Conservation (phyloP, 2,888 invertebrate genomes). For the Eupithecia pulchellata region DNA sequence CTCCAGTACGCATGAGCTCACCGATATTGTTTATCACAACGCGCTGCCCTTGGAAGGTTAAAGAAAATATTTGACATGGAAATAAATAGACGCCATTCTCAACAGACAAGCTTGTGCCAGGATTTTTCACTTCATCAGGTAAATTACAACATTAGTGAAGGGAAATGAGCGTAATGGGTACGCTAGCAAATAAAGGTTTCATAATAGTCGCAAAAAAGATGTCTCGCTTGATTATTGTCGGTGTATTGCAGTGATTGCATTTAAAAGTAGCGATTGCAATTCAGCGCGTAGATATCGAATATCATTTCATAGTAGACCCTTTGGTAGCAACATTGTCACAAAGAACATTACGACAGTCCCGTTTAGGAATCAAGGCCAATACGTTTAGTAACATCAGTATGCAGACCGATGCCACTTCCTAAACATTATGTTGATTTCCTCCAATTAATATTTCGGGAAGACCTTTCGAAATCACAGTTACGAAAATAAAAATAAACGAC, state of each 20-base stretch:
- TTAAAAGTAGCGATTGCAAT: not conserved
- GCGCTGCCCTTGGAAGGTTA: conserved; percentile 53
- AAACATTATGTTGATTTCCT: conserved; percentile 74
- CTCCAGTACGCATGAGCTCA: conserved; percentile 68
- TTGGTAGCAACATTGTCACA: not conserved
- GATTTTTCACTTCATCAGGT: conserved; percentile 11
- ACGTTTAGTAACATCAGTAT: conserved; percentile 69
- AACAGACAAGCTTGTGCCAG: conserved; percentile 1
- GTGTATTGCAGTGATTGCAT: not conserved
- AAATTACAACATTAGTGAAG: not conserved
- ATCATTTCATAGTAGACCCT: not conserved
- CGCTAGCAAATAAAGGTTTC: not conserved
- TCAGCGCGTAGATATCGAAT: not conserved
- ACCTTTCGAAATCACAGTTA: conserved; percentile 59
- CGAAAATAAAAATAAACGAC: conserved; percentile 16
- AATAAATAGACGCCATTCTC: not conserved
- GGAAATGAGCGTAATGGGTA: not conserved
- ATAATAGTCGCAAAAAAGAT: not conserved
- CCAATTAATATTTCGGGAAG: conserved; percentile 71
- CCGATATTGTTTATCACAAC: conserved; percentile 36
- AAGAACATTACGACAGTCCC: conserved; percentile 58
- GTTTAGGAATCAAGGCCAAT: conserved; percentile 82
- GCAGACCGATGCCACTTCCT: conserved; percentile 70
- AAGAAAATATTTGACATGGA: not conserved
- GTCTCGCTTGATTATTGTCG: not conserved